These are phyloP conservation scores for Microtus pennsylvanicus DNA, from an alignment of 2,113 vertebrate species.

Conservation along the genomic window DNA sequence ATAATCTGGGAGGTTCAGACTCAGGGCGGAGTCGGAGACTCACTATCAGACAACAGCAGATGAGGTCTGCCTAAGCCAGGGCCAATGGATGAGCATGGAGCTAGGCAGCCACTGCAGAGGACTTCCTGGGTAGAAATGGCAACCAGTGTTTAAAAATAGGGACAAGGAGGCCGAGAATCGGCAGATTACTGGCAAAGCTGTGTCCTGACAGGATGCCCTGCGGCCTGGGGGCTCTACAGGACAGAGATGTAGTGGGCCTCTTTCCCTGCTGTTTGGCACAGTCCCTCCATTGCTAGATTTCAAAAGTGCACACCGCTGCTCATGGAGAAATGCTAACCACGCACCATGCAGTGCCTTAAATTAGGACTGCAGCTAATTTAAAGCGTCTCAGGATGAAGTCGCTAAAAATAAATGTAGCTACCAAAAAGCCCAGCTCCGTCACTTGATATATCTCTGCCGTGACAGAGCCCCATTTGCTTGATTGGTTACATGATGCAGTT, in stretches of 20 bases:
- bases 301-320: background rate
- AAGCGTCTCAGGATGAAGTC: constrained; percentile 43
- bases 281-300: background rate
- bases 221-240: accelerated
- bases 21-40: background rate
- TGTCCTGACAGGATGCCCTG: background rate
- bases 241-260: background rate
- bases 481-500: background rate
- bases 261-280: background rate
- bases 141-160: background rate
- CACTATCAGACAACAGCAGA: background rate
- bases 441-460: constrained; percentile 52
- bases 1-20: background rate
- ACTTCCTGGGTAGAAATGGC: background rate
- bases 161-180: background rate
- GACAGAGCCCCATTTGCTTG: constrained; percentile 51
- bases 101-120: background rate
- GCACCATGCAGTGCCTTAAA: constrained; percentile 49
- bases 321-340: constrained; percentile 46
- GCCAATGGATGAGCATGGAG: background rate
- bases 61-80: background rate
- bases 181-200: background rate
- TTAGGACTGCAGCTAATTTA: constrained; percentile 67
- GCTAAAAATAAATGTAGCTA: constrained; percentile 71
- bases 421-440: constrained; percentile 32